Evolutionary conservation across 2,113 vertebrate genomes (phyloP), one percentile per base, ranked within the genome.

Genomic region (Stomatorhinus ivindoensis): DNA sequence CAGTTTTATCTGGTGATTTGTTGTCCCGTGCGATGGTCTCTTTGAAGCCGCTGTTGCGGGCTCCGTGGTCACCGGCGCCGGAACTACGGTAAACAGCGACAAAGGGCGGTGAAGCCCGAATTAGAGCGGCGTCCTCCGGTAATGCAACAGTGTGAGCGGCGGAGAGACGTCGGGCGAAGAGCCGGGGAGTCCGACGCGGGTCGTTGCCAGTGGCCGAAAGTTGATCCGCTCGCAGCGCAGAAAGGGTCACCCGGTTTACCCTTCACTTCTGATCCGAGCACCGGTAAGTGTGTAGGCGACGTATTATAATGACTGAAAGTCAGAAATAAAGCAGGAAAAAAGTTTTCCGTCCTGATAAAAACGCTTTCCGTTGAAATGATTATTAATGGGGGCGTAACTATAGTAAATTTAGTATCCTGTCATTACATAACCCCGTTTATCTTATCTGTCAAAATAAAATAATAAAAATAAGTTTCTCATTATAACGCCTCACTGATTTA

Each of bases 241-340:
- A 47, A 80, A 69, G 88, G 88, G 88, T 88, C 88, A 88, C 48
- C 17, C 48, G 76, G 88, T 88, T 88, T 88, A 88, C 69, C 88
- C 88, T 88, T 88, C 88, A 88, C 15, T 80, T 39, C 61, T 31
- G 88, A 46, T 73, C 65, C 21, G 47, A 35, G 39, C 88, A 85
- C 42, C 50, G 88, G 76, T 89, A 44, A 89, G 80, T 89, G 48
- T 84, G 19, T 44, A 51, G 50, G 15, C 51, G 35, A 35, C 31
- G 13, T 19, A 7, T 19, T 80, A 19, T 15, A 17, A 17, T 42
- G 13, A 4, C 73, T 39, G 35, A 42, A 42, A 80, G 17, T 80
- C 35, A 6, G 15, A 19, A 42, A 80, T 39, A 42, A 42, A 80
- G 15, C 21, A 42, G 31, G 13, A 39, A 11, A 80, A 42, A 80